Evolutionary conservation across 2,797 vertebrate species (phyloP).

Genomic region (Myripristis murdjan): DNA sequence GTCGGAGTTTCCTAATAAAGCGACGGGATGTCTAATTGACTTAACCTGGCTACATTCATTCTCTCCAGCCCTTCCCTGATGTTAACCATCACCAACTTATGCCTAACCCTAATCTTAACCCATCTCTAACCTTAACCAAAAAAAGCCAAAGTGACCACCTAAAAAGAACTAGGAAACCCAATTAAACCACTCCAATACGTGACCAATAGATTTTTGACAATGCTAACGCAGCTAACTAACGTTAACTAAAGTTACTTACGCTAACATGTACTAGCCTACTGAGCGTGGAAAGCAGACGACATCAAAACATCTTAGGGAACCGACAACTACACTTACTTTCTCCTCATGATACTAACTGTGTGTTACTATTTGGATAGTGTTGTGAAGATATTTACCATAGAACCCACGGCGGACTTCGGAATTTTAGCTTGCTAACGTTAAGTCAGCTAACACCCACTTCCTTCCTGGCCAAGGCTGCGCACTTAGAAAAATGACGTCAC

Average conservation of each 20-base stretch:
- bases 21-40: no score
- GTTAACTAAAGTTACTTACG: slow-evolving; percentile 26
- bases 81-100: no score
- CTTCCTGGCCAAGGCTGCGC: slow-evolving; percentile 72
- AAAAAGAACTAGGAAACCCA: no score
- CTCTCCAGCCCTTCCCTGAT: no score
- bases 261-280: neutral
- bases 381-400: slow-evolving; percentile 85
- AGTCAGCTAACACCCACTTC: slow-evolving; percentile 83
- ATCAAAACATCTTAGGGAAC: neutral
- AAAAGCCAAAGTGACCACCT: no score
- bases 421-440: slow-evolving; percentile 74
- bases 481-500: slow-evolving; percentile 74
- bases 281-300: neutral
- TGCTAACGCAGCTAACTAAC: slow-evolving; percentile 49
- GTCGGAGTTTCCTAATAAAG: no score
- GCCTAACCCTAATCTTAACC: no score
- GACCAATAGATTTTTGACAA: neutral
- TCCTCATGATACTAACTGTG: fast-evolving
- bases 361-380: fast-evolving
- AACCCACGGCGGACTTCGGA: slow-evolving; percentile 82
- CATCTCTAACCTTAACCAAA: no score
- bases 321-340: fast-evolving
- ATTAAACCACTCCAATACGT: neutral
- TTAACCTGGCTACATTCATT: no score